Evolutionary conservation across 2,888 invertebrate species (phyloP), one percentile per base, ranked within the genome.

Genomic region (Erynnis tages): DNA sequence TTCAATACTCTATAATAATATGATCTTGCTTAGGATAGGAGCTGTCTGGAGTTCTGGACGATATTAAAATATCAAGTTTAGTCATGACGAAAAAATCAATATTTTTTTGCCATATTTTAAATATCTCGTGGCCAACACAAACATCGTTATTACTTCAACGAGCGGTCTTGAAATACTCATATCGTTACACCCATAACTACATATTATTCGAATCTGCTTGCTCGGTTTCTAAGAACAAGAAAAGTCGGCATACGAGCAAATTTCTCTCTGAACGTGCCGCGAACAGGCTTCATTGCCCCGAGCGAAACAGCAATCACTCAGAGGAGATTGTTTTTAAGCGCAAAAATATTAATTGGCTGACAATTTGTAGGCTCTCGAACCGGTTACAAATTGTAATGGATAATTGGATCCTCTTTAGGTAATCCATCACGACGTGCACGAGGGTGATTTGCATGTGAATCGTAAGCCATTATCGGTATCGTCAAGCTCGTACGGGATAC

Each of bases 341-440:
- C 66, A 73, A 73, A 67, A 71, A 66, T 71, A 79, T 76, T 81
- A 81, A 83, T 77, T 75, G 73, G 54, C 58, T 49, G 55, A 66
- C 69, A 66, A 79, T 79, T 76, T 78, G 73, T 62, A 59, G 63
- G 50, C 56, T 57, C 59, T 54, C 45, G 8, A 29, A 57, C 54
- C 56, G 50, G 54, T 57, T 52, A 46, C 13, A 43, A 27, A 58
- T 57, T 54, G 56, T 60, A 50, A 59, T 53, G 53, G 58, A 50
- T 73, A 73, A 76, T 71, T 71, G 73, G 65, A 55, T 46, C 58
- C 59, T 48, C 54, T 55, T 54, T 60, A 43, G 50, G 50, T 50
- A 44, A 44, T 50, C 50, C 43, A 50, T 50, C 50, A 50, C 35
- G 49, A 34, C 17, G 8, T 41, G 11, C 49, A 21, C 23, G 49